These are phyloP conservation scores for Caenorhabditis panamensis DNA, from an alignment of 2,888 invertebrate genomes.

Conservation along the genomic window DNA sequence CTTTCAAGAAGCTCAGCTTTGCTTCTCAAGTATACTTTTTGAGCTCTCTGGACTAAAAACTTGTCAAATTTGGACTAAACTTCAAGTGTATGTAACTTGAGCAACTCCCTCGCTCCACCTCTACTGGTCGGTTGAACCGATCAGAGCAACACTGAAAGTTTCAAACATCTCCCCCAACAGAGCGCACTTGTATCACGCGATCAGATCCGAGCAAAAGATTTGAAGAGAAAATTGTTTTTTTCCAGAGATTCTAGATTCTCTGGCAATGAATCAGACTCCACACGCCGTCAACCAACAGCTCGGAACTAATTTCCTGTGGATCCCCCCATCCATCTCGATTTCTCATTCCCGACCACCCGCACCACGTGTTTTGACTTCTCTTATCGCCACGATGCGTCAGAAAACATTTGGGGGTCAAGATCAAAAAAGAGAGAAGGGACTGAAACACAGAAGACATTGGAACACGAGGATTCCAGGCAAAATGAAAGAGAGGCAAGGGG, in stretches of 20 bases:
- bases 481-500: background rate
- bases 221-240: background rate
- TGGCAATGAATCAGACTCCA: conserved; percentile 4
- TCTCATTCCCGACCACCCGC: background rate
- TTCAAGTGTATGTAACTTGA: no score
- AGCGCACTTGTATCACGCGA: background rate
- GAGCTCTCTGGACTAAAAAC: no score
- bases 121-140: no score
- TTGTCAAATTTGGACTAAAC: no score
- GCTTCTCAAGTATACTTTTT: no score
- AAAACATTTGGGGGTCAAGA: background rate
- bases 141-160: background rate
- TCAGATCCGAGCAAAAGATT: no score
- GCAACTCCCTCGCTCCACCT: no score
- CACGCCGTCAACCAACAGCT: background rate
- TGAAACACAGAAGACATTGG: background rate
- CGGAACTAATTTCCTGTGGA: conserved; percentile 14
- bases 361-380: background rate
- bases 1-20: no score
- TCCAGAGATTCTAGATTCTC: background rate
- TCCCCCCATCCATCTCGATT: conserved; percentile 2
- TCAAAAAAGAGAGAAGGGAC: background rate
- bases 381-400: conserved; percentile 2
- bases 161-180: background rate
- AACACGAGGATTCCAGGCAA: background rate